A percentile compares a stretch with the other conserved stretches of the same genome.
phyloP scores from a whole-genome alignment of 2,113 vertebrate genomes.

The Takifugu flavidus region DNA sequence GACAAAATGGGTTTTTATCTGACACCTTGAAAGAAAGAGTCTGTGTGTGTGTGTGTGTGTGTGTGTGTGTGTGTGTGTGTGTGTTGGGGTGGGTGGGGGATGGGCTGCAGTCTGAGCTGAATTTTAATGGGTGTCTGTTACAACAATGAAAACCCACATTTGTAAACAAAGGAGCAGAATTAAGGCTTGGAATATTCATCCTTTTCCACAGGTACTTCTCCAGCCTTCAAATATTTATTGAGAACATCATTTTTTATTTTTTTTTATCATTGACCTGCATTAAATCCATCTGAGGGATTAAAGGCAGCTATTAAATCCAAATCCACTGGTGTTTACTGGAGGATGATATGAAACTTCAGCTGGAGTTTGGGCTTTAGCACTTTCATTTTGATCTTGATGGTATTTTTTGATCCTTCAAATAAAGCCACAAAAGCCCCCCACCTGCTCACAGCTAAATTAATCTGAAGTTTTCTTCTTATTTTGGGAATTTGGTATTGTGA shows the following conservation, averaged over 20 bases:
- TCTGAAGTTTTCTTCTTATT: conserved; percentile 57
- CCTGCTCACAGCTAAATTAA: conserved; percentile 57
- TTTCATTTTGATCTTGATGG: conserved; percentile 70
- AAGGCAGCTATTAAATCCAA: conserved; percentile 72
- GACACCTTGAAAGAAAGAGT: not conserved
- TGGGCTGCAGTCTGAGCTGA: conserved; percentile 23
- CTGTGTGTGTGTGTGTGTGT: not conserved
- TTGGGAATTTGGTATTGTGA: no score
- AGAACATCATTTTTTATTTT: conserved; percentile 59
- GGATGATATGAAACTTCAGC: conserved; percentile 75
- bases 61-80: conserved; percentile 8
- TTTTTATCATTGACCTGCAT: conserved; percentile 60
- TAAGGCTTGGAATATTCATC: conserved; percentile 21
- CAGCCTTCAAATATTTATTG: conserved; percentile 54
- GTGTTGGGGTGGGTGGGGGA: not conserved
- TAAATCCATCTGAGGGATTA: conserved; percentile 72
- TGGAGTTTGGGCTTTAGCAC: conserved; percentile 65
- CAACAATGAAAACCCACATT: conserved; percentile 68
- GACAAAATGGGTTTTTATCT: no score
- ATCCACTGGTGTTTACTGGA: conserved; percentile 72
- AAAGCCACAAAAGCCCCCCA: conserved; percentile 53
- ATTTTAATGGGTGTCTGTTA: conserved; percentile 50
- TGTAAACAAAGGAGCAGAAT: conserved; percentile 48
- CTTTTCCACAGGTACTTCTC: conserved; percentile 53
- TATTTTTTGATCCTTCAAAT: conserved; percentile 68